Percentiles rank a stretch among this genome's conserved stretches.
phyloP scores from a whole-genome alignment of 1,140 invertebrate species.

The Trichonephila inaurata region DNA sequence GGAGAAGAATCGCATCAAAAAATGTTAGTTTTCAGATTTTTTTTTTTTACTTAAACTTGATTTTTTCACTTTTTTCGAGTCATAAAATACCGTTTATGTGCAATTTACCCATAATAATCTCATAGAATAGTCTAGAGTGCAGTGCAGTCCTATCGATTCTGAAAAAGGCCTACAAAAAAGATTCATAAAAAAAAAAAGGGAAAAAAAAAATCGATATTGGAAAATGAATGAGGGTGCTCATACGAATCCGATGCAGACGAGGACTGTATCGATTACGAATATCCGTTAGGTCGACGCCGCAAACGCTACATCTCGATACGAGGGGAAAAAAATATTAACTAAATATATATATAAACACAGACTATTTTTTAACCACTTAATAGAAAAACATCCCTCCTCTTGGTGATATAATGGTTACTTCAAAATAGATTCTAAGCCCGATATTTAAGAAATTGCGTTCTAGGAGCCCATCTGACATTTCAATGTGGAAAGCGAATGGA shows the following conservation, averaged over 20 bases:
- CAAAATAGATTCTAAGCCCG: not conserved
- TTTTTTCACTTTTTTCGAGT: not conserved
- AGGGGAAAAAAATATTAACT: not conserved
- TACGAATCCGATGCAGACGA: slow-evolving; percentile 10
- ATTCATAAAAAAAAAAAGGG: not conserved
- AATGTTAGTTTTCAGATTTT: not conserved
- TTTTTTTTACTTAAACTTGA: not conserved
- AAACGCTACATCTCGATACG: not conserved
- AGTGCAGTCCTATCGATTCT: not conserved
- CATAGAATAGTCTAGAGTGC: not conserved
- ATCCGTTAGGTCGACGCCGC: not conserved
- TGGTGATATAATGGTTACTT: not conserved
- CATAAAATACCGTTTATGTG: not conserved
- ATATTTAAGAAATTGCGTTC: not conserved
- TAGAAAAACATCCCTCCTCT: not conserved
- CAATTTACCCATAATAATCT: slow-evolving; percentile 4
- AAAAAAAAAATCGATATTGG: slow-evolving; percentile 16
- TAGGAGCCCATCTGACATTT: not conserved
- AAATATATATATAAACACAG: no score
- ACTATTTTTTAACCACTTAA: not conserved
- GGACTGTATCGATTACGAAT: slow-evolving; percentile 19
- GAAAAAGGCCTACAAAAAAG: not conserved
- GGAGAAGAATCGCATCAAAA: no score
- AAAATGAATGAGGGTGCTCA: slow-evolving; percentile 24
- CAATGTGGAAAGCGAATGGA: not conserved